Base-by-base conservation (phyloP, 2,797 vertebrate species). In the Amblyraja radiata region DNA sequence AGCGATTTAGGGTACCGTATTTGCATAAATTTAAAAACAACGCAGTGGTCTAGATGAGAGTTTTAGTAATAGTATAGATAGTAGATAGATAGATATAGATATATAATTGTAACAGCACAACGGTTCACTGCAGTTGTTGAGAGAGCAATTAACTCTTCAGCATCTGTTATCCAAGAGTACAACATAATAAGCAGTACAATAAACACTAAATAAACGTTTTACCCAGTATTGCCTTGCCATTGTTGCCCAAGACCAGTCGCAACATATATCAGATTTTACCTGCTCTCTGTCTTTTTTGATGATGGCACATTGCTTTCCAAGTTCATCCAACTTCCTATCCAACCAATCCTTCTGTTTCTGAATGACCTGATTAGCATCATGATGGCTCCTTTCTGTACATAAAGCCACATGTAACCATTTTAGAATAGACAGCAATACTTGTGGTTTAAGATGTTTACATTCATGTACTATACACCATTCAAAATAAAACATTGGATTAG, bases 271-370 rank as follows among this genome's bases (percentile, higher is more conserved):
- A 88, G 16, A 93, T 71, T 14, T 63, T 94, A 95, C 95, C 80
- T 95, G 88, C 93, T 95, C 18, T 93, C 95, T 93, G 77, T 95
- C 95, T 93, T 95, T 96, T 93, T 95, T 94, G 84, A 95, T 95
- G 93, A 96, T 94, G 81, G 97, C 97, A 81, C 97, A 96, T 93
- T 95, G 95, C 28, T 95, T 96, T 92, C 96, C 97, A 80, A 98
- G 95, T 28, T 93, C 25, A 6, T 98, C 97, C 61, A 98, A 94
- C 4, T 93, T 94, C 39, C 93, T 94, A 93, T 98, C 97, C 39
- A 98, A 94, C 28, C 94, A 95, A 79, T 94, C 96, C 25, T 97
- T 97, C 93, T 28, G 95, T 93, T 93, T 96, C 86, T 96, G 95
- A 46, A 97, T 94, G 46, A 96, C 95, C 90, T 94, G 94, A 93